Evolutionary conservation across 1,140 invertebrate species (phyloP).

Genomic region (Reticulitermes speratus): DNA sequence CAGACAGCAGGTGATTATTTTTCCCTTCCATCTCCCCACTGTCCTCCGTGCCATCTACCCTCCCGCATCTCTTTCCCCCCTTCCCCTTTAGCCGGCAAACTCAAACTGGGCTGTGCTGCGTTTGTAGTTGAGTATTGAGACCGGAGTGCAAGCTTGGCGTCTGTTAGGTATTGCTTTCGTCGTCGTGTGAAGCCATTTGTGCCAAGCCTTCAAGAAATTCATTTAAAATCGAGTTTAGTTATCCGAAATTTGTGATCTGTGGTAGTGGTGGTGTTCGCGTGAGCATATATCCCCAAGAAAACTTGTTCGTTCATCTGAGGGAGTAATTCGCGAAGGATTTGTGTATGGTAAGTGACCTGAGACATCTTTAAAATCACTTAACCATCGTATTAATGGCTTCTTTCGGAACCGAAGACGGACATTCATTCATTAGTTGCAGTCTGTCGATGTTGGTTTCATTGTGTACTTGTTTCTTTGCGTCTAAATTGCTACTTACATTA

Average conservation of each 20-base stretch:
- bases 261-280: background rate
- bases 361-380: background rate
- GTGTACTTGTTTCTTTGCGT: no score
- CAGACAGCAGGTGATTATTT: slow-evolving; percentile 15
- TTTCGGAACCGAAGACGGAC: no score
- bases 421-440: background rate
- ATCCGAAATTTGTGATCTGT: background rate
- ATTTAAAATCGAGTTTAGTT: background rate
- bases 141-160: background rate
- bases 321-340: background rate
- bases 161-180: background rate
- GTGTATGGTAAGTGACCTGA: background rate
- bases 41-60: background rate
- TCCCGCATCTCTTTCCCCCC: background rate
- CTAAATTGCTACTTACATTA: background rate
- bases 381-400: background rate
- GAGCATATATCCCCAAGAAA: background rate
- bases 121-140: slow-evolving; percentile 16
- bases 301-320: background rate
- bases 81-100: background rate
- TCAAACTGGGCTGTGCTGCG: slow-evolving; percentile 7
- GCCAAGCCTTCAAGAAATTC: background rate
- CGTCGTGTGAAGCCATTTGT: slow-evolving; percentile 5
- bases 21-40: background rate
- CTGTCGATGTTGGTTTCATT: background rate